Conservation (phyloP, 2,888 invertebrate genomes). For the Phalera bucephala region DNA sequence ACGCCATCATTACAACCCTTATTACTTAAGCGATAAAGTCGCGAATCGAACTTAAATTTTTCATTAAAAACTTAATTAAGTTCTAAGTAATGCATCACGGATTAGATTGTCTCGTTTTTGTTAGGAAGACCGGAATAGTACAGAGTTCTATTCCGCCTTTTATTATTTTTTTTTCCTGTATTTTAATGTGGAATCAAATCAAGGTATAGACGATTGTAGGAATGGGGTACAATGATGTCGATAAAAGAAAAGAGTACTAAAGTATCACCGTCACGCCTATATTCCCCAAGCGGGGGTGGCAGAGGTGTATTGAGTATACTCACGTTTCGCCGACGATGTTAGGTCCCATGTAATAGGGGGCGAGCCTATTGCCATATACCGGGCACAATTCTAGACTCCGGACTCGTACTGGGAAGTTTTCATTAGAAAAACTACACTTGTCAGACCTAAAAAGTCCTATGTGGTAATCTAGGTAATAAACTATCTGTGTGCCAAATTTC, state of each 20-base stretch:
- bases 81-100: constrained; percentile 33
- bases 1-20: constrained; percentile 8
- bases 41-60: constrained; percentile 4
- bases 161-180: constrained; percentile 47
- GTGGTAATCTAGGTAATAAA: too few species aligned
- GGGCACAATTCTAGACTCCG: too few species aligned
- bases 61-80: constrained; percentile 28
- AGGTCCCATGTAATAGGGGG: too few species aligned
- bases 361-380: too few species aligned
- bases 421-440: too few species aligned
- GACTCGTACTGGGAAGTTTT: too few species aligned
- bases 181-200: constrained; percentile 67
- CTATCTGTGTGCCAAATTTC: too few species aligned
- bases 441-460: too few species aligned
- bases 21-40: neutral
- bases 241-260: constrained; percentile 8
- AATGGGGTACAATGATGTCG: constrained; percentile 28
- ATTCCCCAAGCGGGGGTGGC: too few species aligned
- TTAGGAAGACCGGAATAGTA: constrained; percentile 48
- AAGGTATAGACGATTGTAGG: constrained; percentile 42
- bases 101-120: constrained; percentile 54
- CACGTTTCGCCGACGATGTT: too few species aligned
- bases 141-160: constrained; percentile 45
- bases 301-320: too few species aligned
- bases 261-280: too few species aligned